Evolutionary conservation across 2,888 invertebrate genomes (phyloP).

Genomic region (Epinotia bilunana): DNA sequence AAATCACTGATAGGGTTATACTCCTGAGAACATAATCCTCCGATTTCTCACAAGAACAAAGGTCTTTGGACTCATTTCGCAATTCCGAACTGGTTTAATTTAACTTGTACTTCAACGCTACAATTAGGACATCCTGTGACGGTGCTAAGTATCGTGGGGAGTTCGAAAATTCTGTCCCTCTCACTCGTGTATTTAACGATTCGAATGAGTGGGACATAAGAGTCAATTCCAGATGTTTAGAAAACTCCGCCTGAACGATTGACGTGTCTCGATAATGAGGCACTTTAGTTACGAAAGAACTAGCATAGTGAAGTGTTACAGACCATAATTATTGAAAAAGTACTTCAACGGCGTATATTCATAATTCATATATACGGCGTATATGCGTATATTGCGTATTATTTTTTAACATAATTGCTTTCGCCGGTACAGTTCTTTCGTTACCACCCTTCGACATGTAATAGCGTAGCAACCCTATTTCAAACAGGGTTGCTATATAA

Average conservation of each 20-base stretch:
- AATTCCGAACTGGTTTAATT: constrained; percentile 43
- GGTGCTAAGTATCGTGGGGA: neutral
- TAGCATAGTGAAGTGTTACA: neutral
- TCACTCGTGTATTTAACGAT: neutral
- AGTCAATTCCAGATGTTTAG: constrained; percentile 7
- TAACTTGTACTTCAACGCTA: constrained; percentile 45
- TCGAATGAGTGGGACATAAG: constrained; percentile 4
- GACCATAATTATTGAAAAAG: constrained; percentile 7
- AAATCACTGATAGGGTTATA: constrained; percentile 9
- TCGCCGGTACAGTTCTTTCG: neutral
- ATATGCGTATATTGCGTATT: neutral
- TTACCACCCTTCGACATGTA: neutral
- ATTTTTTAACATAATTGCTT: constrained; percentile 17
- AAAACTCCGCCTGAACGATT: constrained; percentile 14
- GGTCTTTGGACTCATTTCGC: constrained; percentile 54
- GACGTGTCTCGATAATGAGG: constrained; percentile 28
- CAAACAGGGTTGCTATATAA: constrained; percentile 20
- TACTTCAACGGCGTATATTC: neutral
- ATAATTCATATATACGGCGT: too few relatives aligned
- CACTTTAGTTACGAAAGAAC: neutral
- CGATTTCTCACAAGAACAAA: constrained; percentile 51
- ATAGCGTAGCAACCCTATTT: constrained; percentile 18
- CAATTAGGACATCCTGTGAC: constrained; percentile 73
- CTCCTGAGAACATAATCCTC: constrained; percentile 33
- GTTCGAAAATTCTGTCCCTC: constrained; percentile 6